Evolutionary conservation across 2,113 vertebrate genomes (phyloP), one percentile per base, ranked within the genome.

Genomic region (Microcebus murinus): DNA sequence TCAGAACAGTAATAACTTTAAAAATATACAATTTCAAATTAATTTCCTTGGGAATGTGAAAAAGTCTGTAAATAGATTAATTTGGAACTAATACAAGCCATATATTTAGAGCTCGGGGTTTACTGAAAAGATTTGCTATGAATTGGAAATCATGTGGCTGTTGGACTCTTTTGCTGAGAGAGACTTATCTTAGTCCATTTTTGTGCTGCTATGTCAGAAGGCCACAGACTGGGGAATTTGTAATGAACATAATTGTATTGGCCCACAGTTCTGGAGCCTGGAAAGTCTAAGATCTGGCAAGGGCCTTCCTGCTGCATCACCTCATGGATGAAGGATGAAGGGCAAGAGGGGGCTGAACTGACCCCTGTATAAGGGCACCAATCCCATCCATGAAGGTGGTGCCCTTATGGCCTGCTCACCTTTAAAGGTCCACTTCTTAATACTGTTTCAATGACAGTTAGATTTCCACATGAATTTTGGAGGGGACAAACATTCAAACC

Each of bases 31-130:
- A 45, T 90, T 96, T 87, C 96, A 71, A 52, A 94, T 74, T 91
- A 96, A 96, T 95, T 96, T 96, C 77, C 67, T 93, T 90, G 89
- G 67, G 31, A 91, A 73, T 85, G 31, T 92, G 50, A 90, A 92
- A 96, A 97, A 94, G 23, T 36, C 50, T 91, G 34, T 74, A 76
- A 83, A 50, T 67, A 45, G 67, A 76, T 90, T 95, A 57, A 76
- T 91, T 87, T 96, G 96, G 74, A 96, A 96, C 83, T 68, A 76
- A 52, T 91, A 34, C 1, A 92, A 85, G 79, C 57, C 29, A 3
- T 81, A 80, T 90, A 63, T 85, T 93, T 74, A 76, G 93, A 90
- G 34, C 5, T 31, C 61, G 20, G 83, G 3, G 65, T 94, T 95
- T 76, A 91, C 57, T 45, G 20, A 85, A 77, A 63, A 73, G 48